phyloP scores from a whole-genome alignment of 1,140 invertebrate genomes.

The Brachionus manjavacas region DNA sequence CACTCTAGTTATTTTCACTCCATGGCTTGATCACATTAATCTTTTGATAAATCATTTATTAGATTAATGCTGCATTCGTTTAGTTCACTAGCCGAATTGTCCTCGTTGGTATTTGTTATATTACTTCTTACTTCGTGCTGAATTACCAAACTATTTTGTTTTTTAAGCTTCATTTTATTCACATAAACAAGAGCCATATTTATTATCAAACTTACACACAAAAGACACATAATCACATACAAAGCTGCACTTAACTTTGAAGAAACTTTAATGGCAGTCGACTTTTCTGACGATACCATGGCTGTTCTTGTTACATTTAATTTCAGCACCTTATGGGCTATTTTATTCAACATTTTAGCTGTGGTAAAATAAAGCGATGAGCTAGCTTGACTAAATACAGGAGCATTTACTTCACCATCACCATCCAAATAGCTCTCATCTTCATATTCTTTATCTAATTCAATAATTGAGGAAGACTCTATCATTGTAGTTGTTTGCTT shows the following conservation, averaged over 20 bases:
- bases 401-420: neutral
- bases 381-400: neutral
- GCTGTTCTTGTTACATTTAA: neutral
- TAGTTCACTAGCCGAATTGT: neutral
- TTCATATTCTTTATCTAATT: neutral
- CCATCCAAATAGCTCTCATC: neutral
- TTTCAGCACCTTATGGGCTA: neutral
- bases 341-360: neutral
- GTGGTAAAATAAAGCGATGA: neutral
- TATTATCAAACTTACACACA: constrained; percentile 32
- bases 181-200: constrained; percentile 32
- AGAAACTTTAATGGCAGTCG: neutral
- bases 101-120: neutral
- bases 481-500: neutral
- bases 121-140: neutral
- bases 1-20: neutral
- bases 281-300: neutral
- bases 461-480: neutral
- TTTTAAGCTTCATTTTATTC: constrained; percentile 5
- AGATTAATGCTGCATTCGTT: constrained; percentile 10
- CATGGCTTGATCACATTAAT: neutral
- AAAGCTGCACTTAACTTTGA: constrained; percentile 18
- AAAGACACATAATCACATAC: constrained; percentile 18
- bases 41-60: neutral
- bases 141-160: neutral